Conservation (phyloP, 2,797 vertebrate genomes). For the Neomorphus geoffroyi region DNA sequence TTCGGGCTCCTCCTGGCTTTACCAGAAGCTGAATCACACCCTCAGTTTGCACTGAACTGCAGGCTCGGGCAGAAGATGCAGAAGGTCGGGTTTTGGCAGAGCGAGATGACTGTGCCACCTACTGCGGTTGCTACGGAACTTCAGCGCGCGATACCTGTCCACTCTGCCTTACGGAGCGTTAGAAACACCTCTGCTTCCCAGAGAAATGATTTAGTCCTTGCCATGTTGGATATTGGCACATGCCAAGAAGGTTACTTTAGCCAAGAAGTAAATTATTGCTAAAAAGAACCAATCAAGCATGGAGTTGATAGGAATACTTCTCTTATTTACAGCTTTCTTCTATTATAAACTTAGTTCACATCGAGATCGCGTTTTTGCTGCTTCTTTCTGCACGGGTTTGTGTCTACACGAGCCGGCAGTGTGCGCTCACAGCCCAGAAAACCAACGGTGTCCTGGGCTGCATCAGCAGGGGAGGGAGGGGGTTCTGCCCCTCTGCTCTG, state of each 20-base stretch:
- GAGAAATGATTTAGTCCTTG: background rate
- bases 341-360: background rate
- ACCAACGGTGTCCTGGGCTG: no score
- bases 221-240: background rate
- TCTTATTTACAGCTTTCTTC: background rate
- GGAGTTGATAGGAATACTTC: background rate
- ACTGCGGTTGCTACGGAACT: background rate
- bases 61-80: background rate
- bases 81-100: rapidly evolving
- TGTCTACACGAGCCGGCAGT: no score
- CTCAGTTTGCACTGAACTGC: rapidly evolving
- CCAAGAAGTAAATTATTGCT: background rate
- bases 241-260: background rate
- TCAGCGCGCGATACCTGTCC: rapidly evolving
- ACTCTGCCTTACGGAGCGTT: rapidly evolving
- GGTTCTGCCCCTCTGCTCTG: no score
- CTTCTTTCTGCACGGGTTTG: background rate
- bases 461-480: no score
- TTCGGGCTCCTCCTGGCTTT: background rate
- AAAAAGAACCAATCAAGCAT: background rate
- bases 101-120: background rate
- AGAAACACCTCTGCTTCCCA: background rate
- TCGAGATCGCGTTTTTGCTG: background rate
- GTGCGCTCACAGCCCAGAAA: no score
- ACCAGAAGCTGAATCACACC: background rate